Percentiles rank a stretch among this genome's conserved stretches.
phyloP scores from a whole-genome alignment of 2,113 vertebrate genomes.

The Chloropsis hardwickii region DNA sequence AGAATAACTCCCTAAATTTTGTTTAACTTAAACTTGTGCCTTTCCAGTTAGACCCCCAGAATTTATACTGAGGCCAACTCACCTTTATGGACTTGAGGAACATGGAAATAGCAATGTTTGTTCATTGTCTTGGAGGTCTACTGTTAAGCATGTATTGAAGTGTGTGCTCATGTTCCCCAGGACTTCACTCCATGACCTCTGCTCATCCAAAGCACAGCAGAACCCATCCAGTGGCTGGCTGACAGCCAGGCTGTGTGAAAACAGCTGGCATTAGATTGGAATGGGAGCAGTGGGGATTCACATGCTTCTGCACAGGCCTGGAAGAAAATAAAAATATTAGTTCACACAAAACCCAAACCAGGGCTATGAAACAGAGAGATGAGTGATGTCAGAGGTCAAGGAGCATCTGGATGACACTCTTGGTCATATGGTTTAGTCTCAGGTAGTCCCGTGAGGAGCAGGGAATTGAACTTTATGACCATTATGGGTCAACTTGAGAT shows the following conservation, averaged over 20 bases:
- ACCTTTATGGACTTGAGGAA: not conserved
- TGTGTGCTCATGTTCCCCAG: not conserved
- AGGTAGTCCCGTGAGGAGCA: not conserved
- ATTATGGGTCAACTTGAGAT: not conserved
- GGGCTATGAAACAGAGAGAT: not conserved
- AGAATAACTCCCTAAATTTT: not conserved
- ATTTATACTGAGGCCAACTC: not conserved
- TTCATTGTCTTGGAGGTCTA: not conserved
- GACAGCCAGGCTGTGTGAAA: not conserved
- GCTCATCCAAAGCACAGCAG: not conserved
- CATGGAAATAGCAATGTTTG: not conserved
- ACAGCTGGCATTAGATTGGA: not conserved
- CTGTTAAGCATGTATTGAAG: not conserved
- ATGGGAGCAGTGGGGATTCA: not conserved
- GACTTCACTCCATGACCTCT: not conserved
- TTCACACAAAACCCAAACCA: not conserved
- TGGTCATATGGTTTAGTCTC: not conserved
- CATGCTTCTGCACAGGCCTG: not conserved
- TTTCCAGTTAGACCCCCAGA: not conserved
- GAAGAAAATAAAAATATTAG: not conserved
- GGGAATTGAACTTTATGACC: not conserved
- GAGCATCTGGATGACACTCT: not conserved
- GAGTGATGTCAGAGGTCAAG: not conserved
- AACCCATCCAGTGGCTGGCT: not conserved
- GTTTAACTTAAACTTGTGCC: not conserved